These are phyloP conservation scores for Opisthocomus hoazin DNA, from an alignment of 2,113 vertebrate species.

Conservation along the genomic window DNA sequence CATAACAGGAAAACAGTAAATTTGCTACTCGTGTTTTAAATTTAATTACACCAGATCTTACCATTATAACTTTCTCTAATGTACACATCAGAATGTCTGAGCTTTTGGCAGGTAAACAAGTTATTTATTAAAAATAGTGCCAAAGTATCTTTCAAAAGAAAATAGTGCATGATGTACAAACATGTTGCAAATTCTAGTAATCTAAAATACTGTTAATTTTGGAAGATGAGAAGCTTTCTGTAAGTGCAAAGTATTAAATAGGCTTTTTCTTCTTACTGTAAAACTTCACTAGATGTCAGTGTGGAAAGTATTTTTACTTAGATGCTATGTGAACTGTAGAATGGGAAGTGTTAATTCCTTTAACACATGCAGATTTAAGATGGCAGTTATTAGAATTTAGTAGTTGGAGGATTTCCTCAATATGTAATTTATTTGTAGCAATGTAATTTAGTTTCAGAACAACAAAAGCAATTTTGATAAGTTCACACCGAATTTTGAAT, in stretches of 20 bases:
- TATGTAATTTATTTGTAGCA: not conserved
- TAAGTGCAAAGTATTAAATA: not conserved
- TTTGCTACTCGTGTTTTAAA: not conserved
- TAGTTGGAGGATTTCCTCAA: not conserved
- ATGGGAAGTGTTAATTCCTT: not conserved
- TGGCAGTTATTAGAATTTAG: not conserved
- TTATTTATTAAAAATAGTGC: not conserved
- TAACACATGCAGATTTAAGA: not conserved
- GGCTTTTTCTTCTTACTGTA: not conserved
- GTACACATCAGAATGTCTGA: not conserved
- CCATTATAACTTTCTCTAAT: not conserved
- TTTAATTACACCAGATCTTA: not conserved
- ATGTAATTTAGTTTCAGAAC: not conserved
- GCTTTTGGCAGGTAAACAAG: not conserved
- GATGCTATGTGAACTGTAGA: not conserved
- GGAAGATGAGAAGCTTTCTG: not conserved
- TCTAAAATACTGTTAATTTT: not conserved
- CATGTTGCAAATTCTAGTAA: not conserved
- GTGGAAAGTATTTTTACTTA: slow-evolving; percentile 19
- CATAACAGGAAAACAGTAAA: not conserved
- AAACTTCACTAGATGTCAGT: slow-evolving; percentile 66
- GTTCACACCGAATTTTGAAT: not conserved
- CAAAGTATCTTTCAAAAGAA: not conserved
- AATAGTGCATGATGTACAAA: not conserved
- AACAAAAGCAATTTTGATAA: not conserved